phyloP scores from a whole-genome alignment of 2,888 invertebrate species.

The Bembecia ichneumoniformis region DNA sequence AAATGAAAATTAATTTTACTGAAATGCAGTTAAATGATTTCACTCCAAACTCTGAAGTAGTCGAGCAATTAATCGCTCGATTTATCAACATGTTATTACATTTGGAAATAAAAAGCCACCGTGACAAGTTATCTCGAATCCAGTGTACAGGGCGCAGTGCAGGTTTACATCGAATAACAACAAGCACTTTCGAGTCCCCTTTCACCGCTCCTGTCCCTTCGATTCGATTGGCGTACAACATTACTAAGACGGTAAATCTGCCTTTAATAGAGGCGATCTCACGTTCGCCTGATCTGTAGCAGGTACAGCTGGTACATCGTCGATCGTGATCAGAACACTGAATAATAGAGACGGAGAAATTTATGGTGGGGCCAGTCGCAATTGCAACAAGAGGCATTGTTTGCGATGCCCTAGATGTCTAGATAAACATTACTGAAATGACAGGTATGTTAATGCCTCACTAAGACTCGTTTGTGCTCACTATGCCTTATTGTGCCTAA shows the following conservation, averaged over 20 bases:
- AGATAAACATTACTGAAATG: conserved; percentile 1
- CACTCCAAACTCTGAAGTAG: too few species aligned
- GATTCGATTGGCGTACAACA: conserved; percentile 9
- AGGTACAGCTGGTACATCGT: conserved; percentile 8
- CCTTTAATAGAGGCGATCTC: conserved; percentile 18
- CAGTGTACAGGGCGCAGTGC: conserved; percentile 11
- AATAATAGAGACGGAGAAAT: conserved; percentile 1
- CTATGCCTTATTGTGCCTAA: too few species aligned
- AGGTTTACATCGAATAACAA: conserved; percentile 12
- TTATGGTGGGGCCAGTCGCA: conserved; percentile 1
- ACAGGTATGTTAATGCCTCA: not conserved
- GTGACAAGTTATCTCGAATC: not conserved
- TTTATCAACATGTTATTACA: not conserved
- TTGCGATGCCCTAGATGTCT: conserved; percentile 2
- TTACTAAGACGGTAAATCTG: conserved; percentile 14
- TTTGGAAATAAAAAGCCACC: not conserved
- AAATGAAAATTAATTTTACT: too few species aligned
- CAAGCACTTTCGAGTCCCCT: conserved; percentile 42
- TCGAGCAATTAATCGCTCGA: too few species aligned
- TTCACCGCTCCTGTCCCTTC: conserved; percentile 39
- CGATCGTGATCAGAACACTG: conserved; percentile 11
- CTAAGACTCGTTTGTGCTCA: not conserved
- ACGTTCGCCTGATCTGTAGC: conserved; percentile 11
- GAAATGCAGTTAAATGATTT: too few species aligned
- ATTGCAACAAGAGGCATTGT: not conserved